Conservation (phyloP, 2,113 vertebrate species). For the Melozone crissalis region DNA sequence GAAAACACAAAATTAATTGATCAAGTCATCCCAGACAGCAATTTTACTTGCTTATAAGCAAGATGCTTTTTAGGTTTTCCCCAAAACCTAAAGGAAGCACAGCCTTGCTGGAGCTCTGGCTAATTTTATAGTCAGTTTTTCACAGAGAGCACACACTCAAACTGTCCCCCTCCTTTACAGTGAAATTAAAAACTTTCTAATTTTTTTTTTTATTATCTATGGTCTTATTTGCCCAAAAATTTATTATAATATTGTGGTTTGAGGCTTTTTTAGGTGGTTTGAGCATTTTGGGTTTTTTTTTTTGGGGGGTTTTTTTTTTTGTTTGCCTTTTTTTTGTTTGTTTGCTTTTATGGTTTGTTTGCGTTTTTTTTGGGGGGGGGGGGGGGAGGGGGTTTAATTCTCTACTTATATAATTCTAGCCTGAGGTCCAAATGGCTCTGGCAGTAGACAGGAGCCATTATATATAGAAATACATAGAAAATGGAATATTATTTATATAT, state of each 20-base stretch:
- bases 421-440: background rate
- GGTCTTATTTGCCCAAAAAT: background rate
- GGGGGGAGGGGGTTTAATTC: background rate
- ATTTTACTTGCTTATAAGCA: background rate
- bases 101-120: background rate
- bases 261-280: accelerated
- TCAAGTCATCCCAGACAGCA: background rate
- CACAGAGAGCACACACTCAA: background rate
- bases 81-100: background rate
- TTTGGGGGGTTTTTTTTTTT: too few relatives aligned
- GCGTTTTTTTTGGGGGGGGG: background rate
- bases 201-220: background rate
- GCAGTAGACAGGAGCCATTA: background rate
- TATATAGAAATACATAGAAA: too few relatives aligned
- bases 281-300: background rate
- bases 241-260: background rate
- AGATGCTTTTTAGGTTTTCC: background rate
- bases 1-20: slow-evolving; percentile 5
- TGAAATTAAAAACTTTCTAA: background rate
- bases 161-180: background rate
- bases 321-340: background rate
- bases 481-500: too few relatives aligned
- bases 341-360: too few relatives aligned
- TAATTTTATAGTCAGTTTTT: background rate
- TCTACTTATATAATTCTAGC: background rate